Conservation (phyloP, 2,888 invertebrate species). For the Zhuqinia jingwanae region DNA sequence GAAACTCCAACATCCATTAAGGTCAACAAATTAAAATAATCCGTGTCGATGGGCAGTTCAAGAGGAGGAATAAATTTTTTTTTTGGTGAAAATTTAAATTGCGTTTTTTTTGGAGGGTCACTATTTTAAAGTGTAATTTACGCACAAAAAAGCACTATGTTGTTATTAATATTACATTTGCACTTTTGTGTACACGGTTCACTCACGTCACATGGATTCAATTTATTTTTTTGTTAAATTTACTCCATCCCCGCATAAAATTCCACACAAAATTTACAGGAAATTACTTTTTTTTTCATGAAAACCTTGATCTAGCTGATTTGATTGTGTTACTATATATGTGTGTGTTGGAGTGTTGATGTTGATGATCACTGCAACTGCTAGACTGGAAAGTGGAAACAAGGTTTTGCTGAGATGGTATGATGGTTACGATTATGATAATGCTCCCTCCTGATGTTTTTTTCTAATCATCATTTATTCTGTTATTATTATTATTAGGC, state of each 20-base stretch:
- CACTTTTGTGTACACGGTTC: neutral
- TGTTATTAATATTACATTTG: neutral
- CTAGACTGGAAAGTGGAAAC: slow-evolving; percentile 36
- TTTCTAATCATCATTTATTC: neutral
- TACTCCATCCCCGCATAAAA: neutral
- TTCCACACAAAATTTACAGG: neutral
- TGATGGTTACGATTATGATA: slow-evolving; percentile 38
- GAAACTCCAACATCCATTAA: neutral
- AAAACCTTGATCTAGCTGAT: neutral
- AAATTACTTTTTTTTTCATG: slow-evolving; percentile 11
- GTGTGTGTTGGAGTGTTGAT: neutral
- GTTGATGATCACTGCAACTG: neutral
- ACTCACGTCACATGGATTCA: neutral
- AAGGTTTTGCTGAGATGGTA: neutral
- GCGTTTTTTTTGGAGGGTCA: neutral
- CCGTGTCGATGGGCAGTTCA: slow-evolving; percentile 1
- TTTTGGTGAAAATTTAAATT: slow-evolving; percentile 4
- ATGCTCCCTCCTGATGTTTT: neutral
- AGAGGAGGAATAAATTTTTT: neutral
- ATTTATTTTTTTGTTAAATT: neutral
- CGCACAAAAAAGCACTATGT: neutral
- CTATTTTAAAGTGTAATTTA: neutral
- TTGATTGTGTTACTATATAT: neutral
- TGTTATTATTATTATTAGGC: neutral
- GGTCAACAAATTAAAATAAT: neutral